A percentile compares a stretch with the other conserved stretches of the same genome.
Conservation (phyloP, 2,797 vertebrate genomes). For the Tinamus major region DNA sequence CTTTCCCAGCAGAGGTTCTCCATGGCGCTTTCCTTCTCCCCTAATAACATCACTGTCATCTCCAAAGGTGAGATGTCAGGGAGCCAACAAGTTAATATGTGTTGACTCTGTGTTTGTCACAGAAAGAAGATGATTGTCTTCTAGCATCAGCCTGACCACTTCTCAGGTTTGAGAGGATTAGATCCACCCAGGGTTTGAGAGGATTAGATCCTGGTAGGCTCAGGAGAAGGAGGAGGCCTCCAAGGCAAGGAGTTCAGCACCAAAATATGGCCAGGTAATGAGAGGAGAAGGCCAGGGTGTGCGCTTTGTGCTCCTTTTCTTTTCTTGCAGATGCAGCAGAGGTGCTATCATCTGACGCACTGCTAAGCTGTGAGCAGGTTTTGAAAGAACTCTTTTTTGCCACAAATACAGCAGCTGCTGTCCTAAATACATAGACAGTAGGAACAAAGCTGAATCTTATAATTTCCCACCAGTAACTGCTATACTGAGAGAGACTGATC, state of each 20-base stretch:
- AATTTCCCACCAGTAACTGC: neutral
- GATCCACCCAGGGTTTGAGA: neutral
- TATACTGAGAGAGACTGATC: neutral
- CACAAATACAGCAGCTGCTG: neutral
- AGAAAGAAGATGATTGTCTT: neutral
- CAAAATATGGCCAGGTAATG: rapidly evolving
- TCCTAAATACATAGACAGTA: neutral
- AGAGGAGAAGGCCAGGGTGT: neutral
- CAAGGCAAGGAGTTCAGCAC: neutral
- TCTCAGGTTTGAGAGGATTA: neutral
- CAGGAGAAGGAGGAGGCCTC: neutral
- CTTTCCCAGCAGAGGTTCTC: neutral
- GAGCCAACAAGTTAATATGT: neutral
- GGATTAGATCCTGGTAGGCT: neutral
- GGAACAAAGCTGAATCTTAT: neutral
- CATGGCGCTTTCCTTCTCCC: neutral
- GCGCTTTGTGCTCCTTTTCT: neutral
- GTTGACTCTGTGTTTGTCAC: neutral
- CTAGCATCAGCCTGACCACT: neutral
- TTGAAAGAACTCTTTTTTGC: neutral
- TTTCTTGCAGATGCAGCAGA: neutral
- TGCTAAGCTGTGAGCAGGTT: neutral
- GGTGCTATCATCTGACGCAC: neutral
- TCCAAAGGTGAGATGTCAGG: neutral
- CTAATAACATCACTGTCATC: neutral